Evolutionary conservation across 1,140 invertebrate species (phyloP).

Genomic region (Pentalonia nigronervosa): DNA sequence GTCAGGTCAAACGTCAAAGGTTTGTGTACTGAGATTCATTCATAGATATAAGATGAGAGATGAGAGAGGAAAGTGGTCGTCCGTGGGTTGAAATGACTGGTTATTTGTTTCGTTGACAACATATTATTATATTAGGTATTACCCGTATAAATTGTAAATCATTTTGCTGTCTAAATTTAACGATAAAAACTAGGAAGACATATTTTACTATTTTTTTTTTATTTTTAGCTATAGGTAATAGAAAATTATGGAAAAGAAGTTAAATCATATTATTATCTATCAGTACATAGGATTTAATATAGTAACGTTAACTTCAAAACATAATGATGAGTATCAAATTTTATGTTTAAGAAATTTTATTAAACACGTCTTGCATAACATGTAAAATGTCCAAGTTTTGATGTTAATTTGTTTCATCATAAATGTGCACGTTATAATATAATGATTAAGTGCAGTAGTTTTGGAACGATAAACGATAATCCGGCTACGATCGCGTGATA

Average conservation of each 20-base stretch:
- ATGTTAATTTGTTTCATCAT: not conserved
- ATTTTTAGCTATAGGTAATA: not conserved
- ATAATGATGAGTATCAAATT: not conserved
- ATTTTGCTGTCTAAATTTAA: conserved; percentile 16
- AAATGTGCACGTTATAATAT: not conserved
- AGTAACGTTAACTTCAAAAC: not conserved
- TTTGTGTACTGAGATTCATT: not conserved
- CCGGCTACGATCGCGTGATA: not conserved
- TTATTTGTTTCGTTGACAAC: conserved; percentile 8
- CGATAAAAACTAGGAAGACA: not conserved
- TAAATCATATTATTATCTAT: not conserved
- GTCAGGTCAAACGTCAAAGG: not conserved
- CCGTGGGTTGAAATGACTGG: conserved; percentile 33
- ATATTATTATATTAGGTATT: not conserved
- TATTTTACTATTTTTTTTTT: not conserved
- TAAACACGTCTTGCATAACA: not conserved
- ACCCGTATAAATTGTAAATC: not conserved
- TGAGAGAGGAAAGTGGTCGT: conserved; percentile 28
- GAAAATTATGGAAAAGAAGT: not conserved
- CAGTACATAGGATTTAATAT: not conserved
- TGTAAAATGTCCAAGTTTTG: not conserved
- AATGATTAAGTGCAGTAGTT: not conserved
- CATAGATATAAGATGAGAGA: not conserved
- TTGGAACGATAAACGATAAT: not conserved
- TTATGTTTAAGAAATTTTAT: not conserved